Conservation (phyloP, 2,888 invertebrate species). For the Ariolimax columbianus region DNA sequence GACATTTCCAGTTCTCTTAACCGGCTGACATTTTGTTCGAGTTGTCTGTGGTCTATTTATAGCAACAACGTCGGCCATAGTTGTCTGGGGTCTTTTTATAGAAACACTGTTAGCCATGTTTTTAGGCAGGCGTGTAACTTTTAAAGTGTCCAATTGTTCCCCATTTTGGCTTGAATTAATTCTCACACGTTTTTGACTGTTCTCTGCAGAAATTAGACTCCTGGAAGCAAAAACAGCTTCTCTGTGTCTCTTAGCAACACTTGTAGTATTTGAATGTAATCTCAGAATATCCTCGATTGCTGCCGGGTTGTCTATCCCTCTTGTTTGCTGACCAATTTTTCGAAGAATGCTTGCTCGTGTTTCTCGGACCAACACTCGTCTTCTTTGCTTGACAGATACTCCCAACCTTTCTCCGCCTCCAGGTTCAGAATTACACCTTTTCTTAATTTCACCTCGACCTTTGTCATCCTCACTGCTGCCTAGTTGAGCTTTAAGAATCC, state of each 20-base stretch:
- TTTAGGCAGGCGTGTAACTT: background rate
- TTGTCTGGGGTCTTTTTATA: background rate
- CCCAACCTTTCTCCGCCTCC: background rate
- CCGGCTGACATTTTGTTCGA: background rate
- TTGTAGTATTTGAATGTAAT: background rate
- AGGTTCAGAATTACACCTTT: background rate
- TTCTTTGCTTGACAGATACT: background rate
- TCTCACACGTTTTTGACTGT: background rate
- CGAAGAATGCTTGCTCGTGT: slow-evolving; percentile 40
- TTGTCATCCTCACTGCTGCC: background rate
- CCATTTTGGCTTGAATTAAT: background rate
- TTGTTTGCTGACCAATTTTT: background rate
- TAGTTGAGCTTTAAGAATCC: no score
- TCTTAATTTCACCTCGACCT: background rate
- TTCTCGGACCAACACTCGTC: slow-evolving; percentile 7
- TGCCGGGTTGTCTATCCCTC: background rate
- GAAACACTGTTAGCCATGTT: slow-evolving; percentile 5
- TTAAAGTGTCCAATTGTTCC: background rate
- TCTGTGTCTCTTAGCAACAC: background rate
- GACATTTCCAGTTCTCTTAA: background rate
- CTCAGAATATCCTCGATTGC: no score
- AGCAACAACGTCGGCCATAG: no score
- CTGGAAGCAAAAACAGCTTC: background rate
- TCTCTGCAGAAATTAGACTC: background rate
- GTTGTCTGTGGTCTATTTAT: background rate